Conservation (phyloP, 2,113 vertebrate species). For the Chaenogobius annularis region DNA sequence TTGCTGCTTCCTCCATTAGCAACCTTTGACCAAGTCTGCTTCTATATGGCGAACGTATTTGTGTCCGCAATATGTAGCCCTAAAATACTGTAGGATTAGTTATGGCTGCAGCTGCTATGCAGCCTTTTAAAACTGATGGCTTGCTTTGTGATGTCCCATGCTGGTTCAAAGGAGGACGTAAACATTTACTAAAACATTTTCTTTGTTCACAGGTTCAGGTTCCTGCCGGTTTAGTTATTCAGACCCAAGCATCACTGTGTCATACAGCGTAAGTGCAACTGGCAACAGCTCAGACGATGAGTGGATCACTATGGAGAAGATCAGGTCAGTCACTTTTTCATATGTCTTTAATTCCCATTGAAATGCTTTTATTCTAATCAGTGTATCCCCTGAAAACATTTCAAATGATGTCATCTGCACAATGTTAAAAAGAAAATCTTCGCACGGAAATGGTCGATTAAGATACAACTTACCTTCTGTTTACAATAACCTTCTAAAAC, state of each 20-base stretch:
- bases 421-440: no score
- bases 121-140: background rate
- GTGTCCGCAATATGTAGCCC: slow-evolving; percentile 1
- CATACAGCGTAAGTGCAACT: slow-evolving; percentile 81
- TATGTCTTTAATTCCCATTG: slow-evolving; percentile 22
- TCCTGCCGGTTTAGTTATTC: slow-evolving; percentile 95
- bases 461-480: no score
- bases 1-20: slow-evolving; percentile 56
- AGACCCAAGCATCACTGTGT: slow-evolving; percentile 90
- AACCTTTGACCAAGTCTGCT: slow-evolving; percentile 44
- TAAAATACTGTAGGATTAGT: slow-evolving; percentile 1
- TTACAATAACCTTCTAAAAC: no score
- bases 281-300: slow-evolving; percentile 82
- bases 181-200: background rate
- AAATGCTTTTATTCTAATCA: slow-evolving; percentile 10
- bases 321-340: slow-evolving; percentile 82
- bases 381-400: no score
- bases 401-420: no score
- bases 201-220: slow-evolving; percentile 84
- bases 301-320: slow-evolving; percentile 93
- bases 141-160: no score
- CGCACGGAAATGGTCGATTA: no score
- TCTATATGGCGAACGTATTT: slow-evolving; percentile 21
- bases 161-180: no score
- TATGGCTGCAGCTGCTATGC: background rate